Conservation (phyloP, 2,113 vertebrate genomes). For the Cynoglossus semilaevis region DNA sequence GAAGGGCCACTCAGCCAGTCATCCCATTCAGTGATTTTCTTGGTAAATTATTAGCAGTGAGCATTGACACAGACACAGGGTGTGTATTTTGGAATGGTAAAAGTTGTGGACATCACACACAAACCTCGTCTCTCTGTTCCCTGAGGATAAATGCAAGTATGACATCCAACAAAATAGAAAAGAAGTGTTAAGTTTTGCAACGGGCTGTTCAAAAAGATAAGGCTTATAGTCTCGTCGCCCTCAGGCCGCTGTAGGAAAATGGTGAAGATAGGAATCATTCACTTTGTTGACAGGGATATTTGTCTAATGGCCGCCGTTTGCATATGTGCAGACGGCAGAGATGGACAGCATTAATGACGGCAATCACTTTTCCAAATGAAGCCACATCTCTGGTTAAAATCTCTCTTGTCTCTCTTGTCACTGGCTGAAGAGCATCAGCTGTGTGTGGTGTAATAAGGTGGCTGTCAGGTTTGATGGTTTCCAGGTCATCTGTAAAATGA, state of each 20-base stretch:
- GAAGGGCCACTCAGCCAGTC: no score
- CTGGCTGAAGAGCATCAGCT: neutral
- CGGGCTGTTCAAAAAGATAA: slow-evolving; percentile 64
- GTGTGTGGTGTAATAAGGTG: no score
- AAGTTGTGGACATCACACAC: neutral
- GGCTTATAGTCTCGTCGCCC: slow-evolving; percentile 57
- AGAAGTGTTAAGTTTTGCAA: slow-evolving; percentile 60
- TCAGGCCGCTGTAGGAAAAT: slow-evolving; percentile 34
- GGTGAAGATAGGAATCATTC: slow-evolving; percentile 44
- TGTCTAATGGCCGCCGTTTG: slow-evolving; percentile 22
- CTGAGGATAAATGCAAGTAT: slow-evolving; percentile 47
- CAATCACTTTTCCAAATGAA: neutral
- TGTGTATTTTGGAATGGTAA: neutral
- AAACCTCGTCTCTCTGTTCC: slow-evolving; percentile 28
- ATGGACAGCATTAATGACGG: no score
- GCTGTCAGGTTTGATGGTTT: slow-evolving; percentile 31
- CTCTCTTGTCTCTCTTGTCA: neutral
- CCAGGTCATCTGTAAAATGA: slow-evolving; percentile 16
- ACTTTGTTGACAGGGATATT: slow-evolving; percentile 23
- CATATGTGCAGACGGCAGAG: slow-evolving; percentile 9
- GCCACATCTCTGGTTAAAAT: neutral
- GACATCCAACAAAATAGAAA: slow-evolving; percentile 52
- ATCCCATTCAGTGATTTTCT: no score
- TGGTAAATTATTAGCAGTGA: neutral
- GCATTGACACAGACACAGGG: neutral